Conservation (phyloP, 2,113 vertebrate species). For the Piaya cayana region DNA sequence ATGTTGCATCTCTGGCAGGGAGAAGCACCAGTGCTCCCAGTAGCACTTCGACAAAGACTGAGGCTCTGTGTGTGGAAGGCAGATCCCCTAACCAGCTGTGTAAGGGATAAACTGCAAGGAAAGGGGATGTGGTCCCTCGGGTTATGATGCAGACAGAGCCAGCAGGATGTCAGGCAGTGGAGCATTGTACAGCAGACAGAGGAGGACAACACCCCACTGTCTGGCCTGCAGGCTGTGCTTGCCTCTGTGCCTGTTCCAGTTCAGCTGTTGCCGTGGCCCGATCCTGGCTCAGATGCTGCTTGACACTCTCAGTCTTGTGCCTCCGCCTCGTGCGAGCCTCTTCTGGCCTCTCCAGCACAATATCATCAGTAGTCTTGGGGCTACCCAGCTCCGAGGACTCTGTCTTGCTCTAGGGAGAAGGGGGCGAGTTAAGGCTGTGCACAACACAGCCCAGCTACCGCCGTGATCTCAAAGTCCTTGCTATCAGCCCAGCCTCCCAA, state of each 20-base stretch:
- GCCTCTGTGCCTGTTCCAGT: constrained; percentile 89
- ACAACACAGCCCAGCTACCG: background rate
- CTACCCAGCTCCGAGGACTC: constrained; percentile 89
- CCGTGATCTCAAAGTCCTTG: background rate
- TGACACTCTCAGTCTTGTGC: constrained; percentile 94
- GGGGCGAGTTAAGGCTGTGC: background rate
- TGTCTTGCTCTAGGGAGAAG: constrained; percentile 85
- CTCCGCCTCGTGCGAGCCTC: constrained; percentile 85
- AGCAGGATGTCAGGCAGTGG: background rate
- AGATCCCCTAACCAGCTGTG: background rate
- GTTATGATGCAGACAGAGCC: background rate
- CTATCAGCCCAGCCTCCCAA: background rate
- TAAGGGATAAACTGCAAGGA: background rate
- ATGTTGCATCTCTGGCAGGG: background rate
- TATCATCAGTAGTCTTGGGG: constrained; percentile 97
- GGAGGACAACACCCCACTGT: background rate
- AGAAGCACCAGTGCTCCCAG: background rate
- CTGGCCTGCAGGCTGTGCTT: background rate
- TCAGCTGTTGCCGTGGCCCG: constrained; percentile 77
- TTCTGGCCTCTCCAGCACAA: constrained; percentile 90
- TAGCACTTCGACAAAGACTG: background rate
- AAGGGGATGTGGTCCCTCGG: background rate
- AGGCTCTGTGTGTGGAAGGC: background rate
- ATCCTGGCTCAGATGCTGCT: constrained; percentile 89
- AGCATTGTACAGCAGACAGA: background rate